A percentile compares a stretch with the other conserved stretches of the same genome.
Conservation (phyloP, 2,113 vertebrate species). For the Cariama cristata region DNA sequence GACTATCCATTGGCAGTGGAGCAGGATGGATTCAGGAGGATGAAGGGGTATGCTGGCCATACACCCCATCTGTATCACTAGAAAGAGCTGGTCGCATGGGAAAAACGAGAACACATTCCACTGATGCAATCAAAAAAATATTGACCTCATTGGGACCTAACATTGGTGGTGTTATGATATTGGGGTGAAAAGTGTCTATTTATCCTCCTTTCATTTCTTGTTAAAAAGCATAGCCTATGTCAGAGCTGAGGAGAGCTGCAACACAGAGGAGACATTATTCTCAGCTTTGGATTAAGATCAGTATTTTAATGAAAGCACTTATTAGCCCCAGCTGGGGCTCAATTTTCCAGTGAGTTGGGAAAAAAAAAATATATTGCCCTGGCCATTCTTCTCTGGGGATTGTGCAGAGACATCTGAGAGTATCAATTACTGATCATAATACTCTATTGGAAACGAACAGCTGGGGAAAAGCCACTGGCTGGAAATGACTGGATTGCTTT, state of each 20-base stretch:
- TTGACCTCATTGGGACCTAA: not conserved
- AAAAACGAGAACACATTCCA: constrained; percentile 1
- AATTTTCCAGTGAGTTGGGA: constrained; percentile 68
- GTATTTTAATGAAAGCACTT: constrained; percentile 76
- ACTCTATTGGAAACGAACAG: constrained; percentile 67
- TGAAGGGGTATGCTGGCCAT: not conserved
- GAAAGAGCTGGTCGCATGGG: not conserved
- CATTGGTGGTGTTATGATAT: not conserved
- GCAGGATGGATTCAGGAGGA: not conserved
- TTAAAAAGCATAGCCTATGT: constrained; percentile 72
- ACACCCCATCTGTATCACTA: not conserved
- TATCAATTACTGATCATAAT: constrained; percentile 72
- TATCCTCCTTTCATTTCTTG: constrained; percentile 64
- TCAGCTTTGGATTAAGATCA: constrained; percentile 67
- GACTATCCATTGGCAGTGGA: not conserved
- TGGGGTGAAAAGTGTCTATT: constrained; percentile 61
- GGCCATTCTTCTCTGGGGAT: constrained; percentile 69
- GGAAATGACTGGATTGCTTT: constrained; percentile 32
- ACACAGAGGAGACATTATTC: constrained; percentile 77
- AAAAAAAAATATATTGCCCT: constrained; percentile 69
- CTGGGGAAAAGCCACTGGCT: constrained; percentile 58
- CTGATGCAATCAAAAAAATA: not conserved
- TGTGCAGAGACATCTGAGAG: constrained; percentile 60
- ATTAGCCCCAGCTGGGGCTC: constrained; percentile 78
- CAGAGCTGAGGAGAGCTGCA: constrained; percentile 40